phyloP scores from a whole-genome alignment of 2,797 vertebrate genomes.

The Sebastiscus albofasciatus region DNA sequence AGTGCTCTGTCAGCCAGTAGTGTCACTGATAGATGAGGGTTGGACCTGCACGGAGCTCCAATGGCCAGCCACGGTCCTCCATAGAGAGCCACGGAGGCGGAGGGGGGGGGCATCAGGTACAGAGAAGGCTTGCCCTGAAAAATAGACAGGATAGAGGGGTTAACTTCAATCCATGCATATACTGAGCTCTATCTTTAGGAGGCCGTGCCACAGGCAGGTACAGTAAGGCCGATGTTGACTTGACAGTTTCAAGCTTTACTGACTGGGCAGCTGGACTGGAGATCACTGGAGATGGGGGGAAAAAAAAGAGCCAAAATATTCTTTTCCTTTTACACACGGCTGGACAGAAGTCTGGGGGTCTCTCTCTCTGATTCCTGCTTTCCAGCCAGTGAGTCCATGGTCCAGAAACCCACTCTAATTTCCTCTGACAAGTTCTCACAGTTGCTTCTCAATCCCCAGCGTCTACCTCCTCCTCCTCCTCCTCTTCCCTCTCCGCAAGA shows the following conservation, averaged over 20 bases:
- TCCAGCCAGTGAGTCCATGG: constrained; percentile 55
- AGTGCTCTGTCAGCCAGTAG: constrained; percentile 88
- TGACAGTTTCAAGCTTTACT: constrained; percentile 55
- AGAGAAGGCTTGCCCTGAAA: constrained; percentile 41
- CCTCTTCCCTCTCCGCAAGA: neutral
- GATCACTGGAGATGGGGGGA: constrained; percentile 29
- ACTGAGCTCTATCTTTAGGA: constrained; percentile 18
- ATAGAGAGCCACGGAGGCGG: constrained; percentile 59
- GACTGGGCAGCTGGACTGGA: constrained; percentile 48
- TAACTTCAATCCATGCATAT: constrained; percentile 29
- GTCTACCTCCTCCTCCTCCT: constrained; percentile 19
- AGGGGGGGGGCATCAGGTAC: constrained; percentile 51
- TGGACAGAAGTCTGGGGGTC: constrained; percentile 50
- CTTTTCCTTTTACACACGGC: constrained; percentile 50
- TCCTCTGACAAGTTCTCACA: constrained; percentile 72
- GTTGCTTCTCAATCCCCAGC: constrained; percentile 67
- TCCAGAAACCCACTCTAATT: constrained; percentile 63
- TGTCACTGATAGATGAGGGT: constrained; percentile 92
- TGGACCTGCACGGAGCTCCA: constrained; percentile 76
- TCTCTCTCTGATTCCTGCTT: constrained; percentile 62
- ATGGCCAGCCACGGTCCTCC: constrained; percentile 63
- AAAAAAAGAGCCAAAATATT: constrained; percentile 16
- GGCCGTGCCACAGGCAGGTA: constrained; percentile 11
- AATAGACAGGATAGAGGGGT: constrained; percentile 29
- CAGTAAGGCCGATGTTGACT: constrained; percentile 33